phyloP scores from a whole-genome alignment of 1,140 invertebrate species.

The Chrysopa pallens region DNA sequence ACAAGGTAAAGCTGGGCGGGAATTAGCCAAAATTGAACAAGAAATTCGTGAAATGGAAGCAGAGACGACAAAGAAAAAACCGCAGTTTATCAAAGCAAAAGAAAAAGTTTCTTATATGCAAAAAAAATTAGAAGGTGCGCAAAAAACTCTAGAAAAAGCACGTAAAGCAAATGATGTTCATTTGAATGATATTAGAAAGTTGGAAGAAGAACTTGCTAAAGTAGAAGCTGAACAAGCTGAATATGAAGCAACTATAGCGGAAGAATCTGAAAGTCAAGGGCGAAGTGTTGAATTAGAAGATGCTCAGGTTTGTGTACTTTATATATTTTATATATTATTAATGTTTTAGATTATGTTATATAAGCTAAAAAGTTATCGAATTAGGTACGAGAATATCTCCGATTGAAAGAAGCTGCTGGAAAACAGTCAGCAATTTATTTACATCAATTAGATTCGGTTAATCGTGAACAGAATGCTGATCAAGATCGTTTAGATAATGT shows the following conservation, averaged over 20 bases:
- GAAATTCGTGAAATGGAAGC: slow-evolving; percentile 88
- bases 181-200: slow-evolving; percentile 68
- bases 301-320: slow-evolving; percentile 57
- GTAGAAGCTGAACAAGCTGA: slow-evolving; percentile 63
- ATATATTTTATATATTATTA: too few species aligned
- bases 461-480: slow-evolving; percentile 94
- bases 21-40: slow-evolving; percentile 86
- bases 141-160: slow-evolving; percentile 83
- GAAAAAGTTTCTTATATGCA: slow-evolving; percentile 90
- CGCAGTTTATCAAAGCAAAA: slow-evolving; percentile 94
- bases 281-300: slow-evolving; percentile 86
- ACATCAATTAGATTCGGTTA: slow-evolving; percentile 87
- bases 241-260: slow-evolving; percentile 71
- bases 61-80: slow-evolving; percentile 84
- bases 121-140: slow-evolving; percentile 81
- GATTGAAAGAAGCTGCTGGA: slow-evolving; percentile 88
- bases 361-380: slow-evolving; percentile 6
- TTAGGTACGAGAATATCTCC: slow-evolving; percentile 84
- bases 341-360: too few species aligned
- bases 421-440: slow-evolving; percentile 77
- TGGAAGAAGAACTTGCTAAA: slow-evolving; percentile 75
- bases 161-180: slow-evolving; percentile 83
- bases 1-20: slow-evolving; percentile 61
- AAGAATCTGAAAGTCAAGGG: slow-evolving; percentile 70
- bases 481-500: slow-evolving; percentile 92